Evolutionary conservation across 2,113 vertebrate genomes (phyloP).

Genomic region (Parotia lawesii): DNA sequence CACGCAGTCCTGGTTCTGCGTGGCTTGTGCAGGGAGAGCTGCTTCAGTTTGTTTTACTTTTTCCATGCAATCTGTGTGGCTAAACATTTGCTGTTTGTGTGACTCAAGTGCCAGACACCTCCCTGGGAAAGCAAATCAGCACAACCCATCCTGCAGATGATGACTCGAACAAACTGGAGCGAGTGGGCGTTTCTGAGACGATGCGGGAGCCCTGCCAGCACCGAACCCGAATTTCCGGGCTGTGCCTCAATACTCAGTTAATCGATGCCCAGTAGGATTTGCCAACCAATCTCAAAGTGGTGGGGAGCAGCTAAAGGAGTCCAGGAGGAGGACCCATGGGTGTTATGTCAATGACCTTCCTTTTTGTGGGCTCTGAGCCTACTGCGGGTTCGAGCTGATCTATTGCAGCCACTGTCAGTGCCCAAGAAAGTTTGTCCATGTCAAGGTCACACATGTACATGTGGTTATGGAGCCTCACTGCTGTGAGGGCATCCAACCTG

Average conservation of each 20-base stretch:
- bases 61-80: slow-evolving; percentile 13
- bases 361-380: neutral
- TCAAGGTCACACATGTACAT: neutral
- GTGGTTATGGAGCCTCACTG: rapidly evolving
- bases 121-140: neutral
- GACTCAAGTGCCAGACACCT: slow-evolving; percentile 50
- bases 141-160: neutral
- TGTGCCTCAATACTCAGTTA: neutral
- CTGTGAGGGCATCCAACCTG: neutral
- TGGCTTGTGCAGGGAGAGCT: slow-evolving; percentile 2
- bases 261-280: neutral
- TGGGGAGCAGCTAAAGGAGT: neutral
- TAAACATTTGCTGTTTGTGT: slow-evolving; percentile 58
- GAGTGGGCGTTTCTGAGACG: neutral
- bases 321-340: neutral
- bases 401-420: rapidly evolving
- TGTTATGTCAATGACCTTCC: rapidly evolving
- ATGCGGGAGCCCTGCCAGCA: neutral
- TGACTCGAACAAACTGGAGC: neutral
- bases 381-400: rapidly evolving
- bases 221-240: neutral
- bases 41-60: slow-evolving; percentile 58
- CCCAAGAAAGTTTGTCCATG: rapidly evolving
- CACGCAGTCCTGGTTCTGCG: slow-evolving; percentile 9
- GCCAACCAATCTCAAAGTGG: neutral